These are phyloP conservation scores for Calidris pygmaea DNA, from an alignment of 2,113 vertebrate genomes.

Conservation along the genomic window DNA sequence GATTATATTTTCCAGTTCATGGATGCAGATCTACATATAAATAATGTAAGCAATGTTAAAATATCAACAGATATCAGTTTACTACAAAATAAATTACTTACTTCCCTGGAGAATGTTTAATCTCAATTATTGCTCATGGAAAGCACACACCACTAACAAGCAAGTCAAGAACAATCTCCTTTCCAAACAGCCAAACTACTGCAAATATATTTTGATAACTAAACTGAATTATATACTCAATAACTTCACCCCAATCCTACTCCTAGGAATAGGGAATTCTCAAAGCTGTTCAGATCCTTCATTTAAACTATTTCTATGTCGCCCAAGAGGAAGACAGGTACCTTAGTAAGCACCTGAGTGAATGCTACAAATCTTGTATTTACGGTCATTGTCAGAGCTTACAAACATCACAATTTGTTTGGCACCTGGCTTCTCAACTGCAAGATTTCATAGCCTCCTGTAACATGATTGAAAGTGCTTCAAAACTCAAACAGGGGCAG, in stretches of 20 bases:
- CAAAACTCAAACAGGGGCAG: background rate
- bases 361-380: background rate
- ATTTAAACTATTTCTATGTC: background rate
- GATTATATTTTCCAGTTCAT: slow-evolving; percentile 58
- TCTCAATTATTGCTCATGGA: slow-evolving; percentile 33
- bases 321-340: background rate
- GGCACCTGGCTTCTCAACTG: background rate
- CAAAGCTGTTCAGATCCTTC: background rate
- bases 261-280: background rate
- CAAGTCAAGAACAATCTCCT: background rate
- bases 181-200: background rate
- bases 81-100: slow-evolving; percentile 59
- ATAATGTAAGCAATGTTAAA: slow-evolving; percentile 40
- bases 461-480: fast-evolving
- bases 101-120: slow-evolving; percentile 39
- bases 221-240: background rate
- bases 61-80: slow-evolving; percentile 51
- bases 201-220: background rate
- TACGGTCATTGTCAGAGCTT: background rate
- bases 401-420: background rate
- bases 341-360: fast-evolving
- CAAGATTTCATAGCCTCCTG: background rate
- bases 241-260: background rate
- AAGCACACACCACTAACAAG: background rate
- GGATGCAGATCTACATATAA: slow-evolving; percentile 53